phyloP scores from a whole-genome alignment of 2,797 vertebrate genomes.

The Tachyglossus aculeatus region DNA sequence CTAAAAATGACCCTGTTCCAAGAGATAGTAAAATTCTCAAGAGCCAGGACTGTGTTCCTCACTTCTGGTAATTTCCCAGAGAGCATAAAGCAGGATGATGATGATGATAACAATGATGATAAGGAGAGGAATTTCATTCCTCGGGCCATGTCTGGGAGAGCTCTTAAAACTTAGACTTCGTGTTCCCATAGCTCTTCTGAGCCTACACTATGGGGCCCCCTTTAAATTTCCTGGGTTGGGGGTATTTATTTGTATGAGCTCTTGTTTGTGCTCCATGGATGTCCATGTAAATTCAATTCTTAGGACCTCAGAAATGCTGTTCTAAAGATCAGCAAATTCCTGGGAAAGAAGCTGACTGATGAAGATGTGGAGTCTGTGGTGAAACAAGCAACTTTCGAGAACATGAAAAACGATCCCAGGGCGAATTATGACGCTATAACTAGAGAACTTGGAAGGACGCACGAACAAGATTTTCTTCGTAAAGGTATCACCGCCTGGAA shows the following conservation, averaged over 20 bases:
- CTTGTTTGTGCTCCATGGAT: neutral
- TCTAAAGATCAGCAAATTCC: slow-evolving; percentile 67
- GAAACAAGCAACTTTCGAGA: slow-evolving; percentile 60
- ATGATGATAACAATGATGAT: neutral
- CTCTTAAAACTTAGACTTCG: neutral
- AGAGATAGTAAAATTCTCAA: neutral
- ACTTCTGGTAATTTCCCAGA: too few relatives aligned
- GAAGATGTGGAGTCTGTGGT: slow-evolving; percentile 61
- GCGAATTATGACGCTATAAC: slow-evolving; percentile 64
- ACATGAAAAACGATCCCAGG: slow-evolving; percentile 65
- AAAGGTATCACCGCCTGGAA: too few relatives aligned
- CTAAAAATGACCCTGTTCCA: neutral
- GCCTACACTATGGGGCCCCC: neutral
- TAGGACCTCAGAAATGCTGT: slow-evolving; percentile 67
- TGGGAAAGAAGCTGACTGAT: slow-evolving; percentile 64
- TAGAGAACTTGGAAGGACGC: rapidly evolving
- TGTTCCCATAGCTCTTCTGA: neutral
- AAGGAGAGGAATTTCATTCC: neutral
- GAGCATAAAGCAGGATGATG: neutral
- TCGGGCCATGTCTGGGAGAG: neutral
- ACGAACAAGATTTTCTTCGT: slow-evolving; percentile 54
- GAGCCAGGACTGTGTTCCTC: neutral
- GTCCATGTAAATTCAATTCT: neutral
- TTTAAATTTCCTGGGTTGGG: neutral
- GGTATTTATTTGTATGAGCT: slow-evolving; percentile 24